Evolutionary conservation across 2,888 invertebrate genomes (phyloP).

Genomic region (Tiliacea citrago): DNA sequence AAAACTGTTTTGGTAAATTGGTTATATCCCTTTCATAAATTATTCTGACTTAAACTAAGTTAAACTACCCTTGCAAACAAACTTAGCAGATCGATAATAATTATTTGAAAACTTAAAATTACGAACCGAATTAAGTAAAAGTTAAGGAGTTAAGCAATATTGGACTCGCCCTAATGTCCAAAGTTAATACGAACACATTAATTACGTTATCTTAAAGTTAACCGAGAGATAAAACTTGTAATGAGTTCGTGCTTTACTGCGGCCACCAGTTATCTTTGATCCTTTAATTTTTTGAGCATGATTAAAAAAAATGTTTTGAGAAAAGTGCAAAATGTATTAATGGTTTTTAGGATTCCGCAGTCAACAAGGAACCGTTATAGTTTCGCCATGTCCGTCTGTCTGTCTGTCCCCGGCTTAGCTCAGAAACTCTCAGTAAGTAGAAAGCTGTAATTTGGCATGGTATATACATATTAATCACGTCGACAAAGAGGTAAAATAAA

Average conservation of each 20-base stretch:
- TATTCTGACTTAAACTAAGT: neutral
- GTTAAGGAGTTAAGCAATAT: conserved; percentile 46
- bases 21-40: neutral
- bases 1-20: too few relatives aligned
- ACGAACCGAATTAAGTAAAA: conserved; percentile 30
- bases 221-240: conserved; percentile 60
- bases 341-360: too few relatives aligned
- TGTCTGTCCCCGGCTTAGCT: too few relatives aligned
- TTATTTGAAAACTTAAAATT: conserved; percentile 34
- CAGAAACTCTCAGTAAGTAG: too few relatives aligned
- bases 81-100: conserved; percentile 33
- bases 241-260: conserved; percentile 45
- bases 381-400: too few relatives aligned
- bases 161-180: conserved; percentile 32
- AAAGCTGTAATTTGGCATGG: too few relatives aligned
- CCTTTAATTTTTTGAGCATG: neutral
- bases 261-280: conserved; percentile 28
- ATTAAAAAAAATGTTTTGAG: neutral
- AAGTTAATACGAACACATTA: conserved; percentile 60
- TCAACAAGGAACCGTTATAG: too few relatives aligned
- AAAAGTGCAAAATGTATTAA: neutral
- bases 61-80: conserved; percentile 8
- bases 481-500: too few relatives aligned
- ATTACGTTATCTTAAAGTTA: conserved; percentile 58
- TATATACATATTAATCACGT: too few relatives aligned